Evolutionary conservation across 1,140 invertebrate species (phyloP), one percentile per base, ranked within the genome.

Genomic region (Drosophila leontia): DNA sequence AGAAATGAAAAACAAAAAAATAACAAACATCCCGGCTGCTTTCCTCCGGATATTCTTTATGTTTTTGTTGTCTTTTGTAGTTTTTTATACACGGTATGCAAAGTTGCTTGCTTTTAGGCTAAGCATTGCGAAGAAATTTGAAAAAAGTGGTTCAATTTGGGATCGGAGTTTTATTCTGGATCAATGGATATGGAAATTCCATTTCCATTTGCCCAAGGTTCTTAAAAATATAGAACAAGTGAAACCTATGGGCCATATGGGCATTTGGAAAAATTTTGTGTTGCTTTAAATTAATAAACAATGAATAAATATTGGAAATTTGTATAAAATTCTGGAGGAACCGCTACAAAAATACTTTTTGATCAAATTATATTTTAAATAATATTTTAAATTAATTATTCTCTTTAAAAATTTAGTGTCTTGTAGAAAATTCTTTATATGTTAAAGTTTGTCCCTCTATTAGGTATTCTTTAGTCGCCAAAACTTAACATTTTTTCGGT

Each of bases 1-100:
- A 63, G 61, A 48, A 80, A 65, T 65, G 63, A 65, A 69, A 68
- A 78, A 59, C 13, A 53, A 41, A 72, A 64, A 75, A 82, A 68
- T 45, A 79, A 67, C 48, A 69, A 57, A 77, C 41, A 64, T 62
- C 64, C 60, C 32, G 39, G 35, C 39, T 45, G 39, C 63, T 68
- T 63, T 53, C 29, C 75, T 41, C 37, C 45, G 39, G 67, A 34
- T 34, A 58, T 58, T 78, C 51, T 48, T 77, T 75, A 34, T 48
- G 34, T 35, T 53, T 71, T 63, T 68, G 37, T 60, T 41, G 35
- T 50, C 35, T 56, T 50, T 41, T 23, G 65, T 34, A 26, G 8
- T 65, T 37, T 63, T 63, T 47, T 63, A 29, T 64, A 32, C 59
- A 37, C 59, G 64, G 64, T 64, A 67, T 64, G 37, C 17, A 9